A percentile compares a stretch with the other conserved stretches of the same genome.
These are phyloP conservation scores for Hydractinia symbiolongicarpus DNA, from an alignment of 30 jellyfish, hydroid and myxozoan species.

Conservation along the genomic window DNA sequence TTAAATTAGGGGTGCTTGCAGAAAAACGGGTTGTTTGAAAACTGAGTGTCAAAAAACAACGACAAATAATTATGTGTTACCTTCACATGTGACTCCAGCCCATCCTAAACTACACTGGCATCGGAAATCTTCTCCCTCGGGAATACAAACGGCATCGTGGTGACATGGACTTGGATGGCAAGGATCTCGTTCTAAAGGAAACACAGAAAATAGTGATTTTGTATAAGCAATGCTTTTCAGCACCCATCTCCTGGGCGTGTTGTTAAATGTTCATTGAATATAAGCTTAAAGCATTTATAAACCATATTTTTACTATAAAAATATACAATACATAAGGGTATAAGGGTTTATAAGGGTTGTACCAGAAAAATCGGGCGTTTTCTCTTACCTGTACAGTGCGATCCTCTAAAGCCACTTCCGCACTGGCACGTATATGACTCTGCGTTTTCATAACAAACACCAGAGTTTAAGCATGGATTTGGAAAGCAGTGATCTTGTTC, in stretches of 20 bases:
- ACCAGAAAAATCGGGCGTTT: no score
- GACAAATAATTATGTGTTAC: conserved; percentile 23
- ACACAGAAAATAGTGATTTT: not conserved
- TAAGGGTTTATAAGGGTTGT: no score
- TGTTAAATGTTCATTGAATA: no score
- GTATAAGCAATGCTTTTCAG: not conserved
- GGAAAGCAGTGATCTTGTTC: conserved; percentile 89
- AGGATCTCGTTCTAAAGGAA: conserved; percentile 74
- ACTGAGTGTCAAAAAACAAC: not conserved
- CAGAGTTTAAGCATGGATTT: conserved; percentile 82
- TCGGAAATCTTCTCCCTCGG: conserved; percentile 81
- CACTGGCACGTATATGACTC: conserved; percentile 85
- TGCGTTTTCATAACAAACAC: conserved; percentile 83
- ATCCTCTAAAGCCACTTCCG: conserved; percentile 70
- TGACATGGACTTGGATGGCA: conserved; percentile 95
- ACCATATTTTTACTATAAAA: no score
- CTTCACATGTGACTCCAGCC: conserved; percentile 82
- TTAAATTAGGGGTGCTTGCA: no score
- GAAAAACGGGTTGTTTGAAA: no score
- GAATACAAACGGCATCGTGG: conserved; percentile 63
- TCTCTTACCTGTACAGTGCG: conserved; percentile 70
- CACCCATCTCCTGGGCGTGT: no score
- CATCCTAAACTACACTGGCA: conserved; percentile 79
- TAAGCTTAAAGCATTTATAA: no score
- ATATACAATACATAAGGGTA: no score